Evolutionary conservation across 2,888 invertebrate genomes (phyloP).

Genomic region (Adelognathus sp.): DNA sequence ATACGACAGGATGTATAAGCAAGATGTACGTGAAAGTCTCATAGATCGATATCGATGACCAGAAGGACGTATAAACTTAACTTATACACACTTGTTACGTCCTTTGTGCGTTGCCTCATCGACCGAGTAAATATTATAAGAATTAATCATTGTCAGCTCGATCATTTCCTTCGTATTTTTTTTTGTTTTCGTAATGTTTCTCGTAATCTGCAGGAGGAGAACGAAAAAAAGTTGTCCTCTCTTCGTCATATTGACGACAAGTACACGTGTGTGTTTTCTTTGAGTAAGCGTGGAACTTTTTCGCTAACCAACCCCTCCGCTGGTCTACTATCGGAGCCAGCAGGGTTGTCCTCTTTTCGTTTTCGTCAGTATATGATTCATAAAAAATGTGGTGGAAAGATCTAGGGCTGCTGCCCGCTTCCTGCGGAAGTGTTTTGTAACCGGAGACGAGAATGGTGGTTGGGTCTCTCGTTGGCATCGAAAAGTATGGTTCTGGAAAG

Average conservation of each 20-base stretch:
- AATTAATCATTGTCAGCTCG: no score
- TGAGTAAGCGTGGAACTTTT: not conserved
- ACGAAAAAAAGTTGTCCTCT: not conserved
- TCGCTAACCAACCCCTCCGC: not conserved
- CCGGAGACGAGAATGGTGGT: conserved; percentile 64
- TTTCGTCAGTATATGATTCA: not conserved
- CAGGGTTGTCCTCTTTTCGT: not conserved
- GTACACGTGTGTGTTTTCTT: not conserved
- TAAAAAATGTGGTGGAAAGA: conserved; percentile 62
- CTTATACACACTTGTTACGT: no score
- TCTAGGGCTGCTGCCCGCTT: conserved; percentile 69
- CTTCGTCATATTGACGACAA: no score
- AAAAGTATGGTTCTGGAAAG: conserved; percentile 67
- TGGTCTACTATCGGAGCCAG: not conserved
- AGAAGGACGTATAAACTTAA: no score
- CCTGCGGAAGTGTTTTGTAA: conserved; percentile 80
- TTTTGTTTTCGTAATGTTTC: no score
- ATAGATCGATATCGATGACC: no score
- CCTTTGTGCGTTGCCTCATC: no score
- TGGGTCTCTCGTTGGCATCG: conserved; percentile 52
- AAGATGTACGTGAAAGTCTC: no score
- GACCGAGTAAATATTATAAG: no score
- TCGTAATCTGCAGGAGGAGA: not conserved
- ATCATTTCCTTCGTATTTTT: no score
- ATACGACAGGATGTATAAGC: no score